phyloP scores from a whole-genome alignment of 2,797 vertebrate genomes.

The Clarias platycephalus region DNA sequence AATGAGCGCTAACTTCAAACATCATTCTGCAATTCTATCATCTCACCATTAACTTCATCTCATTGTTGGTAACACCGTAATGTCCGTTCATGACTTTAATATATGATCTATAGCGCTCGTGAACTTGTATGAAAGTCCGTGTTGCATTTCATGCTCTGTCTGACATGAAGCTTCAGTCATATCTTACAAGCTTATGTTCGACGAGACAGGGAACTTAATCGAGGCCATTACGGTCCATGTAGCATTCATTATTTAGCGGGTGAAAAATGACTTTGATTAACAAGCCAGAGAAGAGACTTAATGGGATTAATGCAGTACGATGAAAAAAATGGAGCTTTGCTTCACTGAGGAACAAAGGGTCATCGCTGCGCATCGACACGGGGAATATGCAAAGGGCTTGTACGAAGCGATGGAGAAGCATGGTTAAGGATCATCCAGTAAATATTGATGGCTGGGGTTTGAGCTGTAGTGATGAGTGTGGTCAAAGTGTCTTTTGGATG shows the following conservation, averaged over 20 bases:
- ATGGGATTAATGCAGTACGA: constrained; percentile 44
- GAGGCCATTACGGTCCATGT: constrained; percentile 52
- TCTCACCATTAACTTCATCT: not conserved
- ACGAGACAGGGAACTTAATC: constrained; percentile 53
- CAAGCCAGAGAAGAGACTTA: constrained; percentile 43
- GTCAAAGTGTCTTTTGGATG: not conserved
- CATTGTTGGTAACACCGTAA: not conserved
- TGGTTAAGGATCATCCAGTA: not conserved
- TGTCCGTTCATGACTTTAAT: too few species aligned
- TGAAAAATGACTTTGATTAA: constrained; percentile 57
- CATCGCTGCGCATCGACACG: not conserved
- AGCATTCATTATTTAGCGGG: constrained; percentile 54
- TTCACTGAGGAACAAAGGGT: constrained; percentile 10
- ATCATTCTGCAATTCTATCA: not conserved
- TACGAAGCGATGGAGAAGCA: not conserved
- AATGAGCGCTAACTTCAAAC: not conserved
- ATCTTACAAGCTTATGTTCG: constrained; percentile 48
- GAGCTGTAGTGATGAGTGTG: not conserved
- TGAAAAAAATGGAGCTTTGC: constrained; percentile 19
- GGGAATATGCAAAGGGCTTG: not conserved
- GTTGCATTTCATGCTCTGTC: too few species aligned
- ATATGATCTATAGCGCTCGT: too few species aligned
- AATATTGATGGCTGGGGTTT: not conserved
- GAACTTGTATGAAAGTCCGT: too few species aligned
- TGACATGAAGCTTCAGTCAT: constrained; percentile 9